Evolutionary conservation across 2,888 invertebrate species (phyloP), one percentile per base, ranked within the genome.

Genomic region (Drosophila peninsularis): DNA sequence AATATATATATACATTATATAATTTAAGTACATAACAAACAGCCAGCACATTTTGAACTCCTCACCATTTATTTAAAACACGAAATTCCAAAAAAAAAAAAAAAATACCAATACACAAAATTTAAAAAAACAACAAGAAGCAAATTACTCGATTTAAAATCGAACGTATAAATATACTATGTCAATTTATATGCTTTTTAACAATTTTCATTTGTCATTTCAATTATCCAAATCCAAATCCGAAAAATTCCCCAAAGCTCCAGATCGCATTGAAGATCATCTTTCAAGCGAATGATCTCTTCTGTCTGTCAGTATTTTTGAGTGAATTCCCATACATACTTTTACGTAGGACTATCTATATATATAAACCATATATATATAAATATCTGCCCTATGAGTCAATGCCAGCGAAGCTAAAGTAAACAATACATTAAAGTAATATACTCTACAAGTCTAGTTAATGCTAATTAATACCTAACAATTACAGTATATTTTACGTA

Each of bases 161-260:
- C 71, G 52, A 71, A 36, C 56, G 14, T 2, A 30, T 30, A 36
- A n/a, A 50, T 37, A 55, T 39, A 56, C 54, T 37, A 57, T 39
- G 55, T 42, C 49, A 54, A 75, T 62, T 71, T 75, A 75, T 62
- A 60, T 68, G 75, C 75, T 75, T 75, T 72, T 75, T 75, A 75
- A 62, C 21, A 64, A 64, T 75, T 75, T 52, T 75, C 47, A 76
- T 75, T 75, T 75, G 58, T 68, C 75, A 76, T 75, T 58, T 56
- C 27, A 50, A 75, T 60, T 55, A 49, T 45, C 30, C 21, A 64
- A 62, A 49, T 41, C 42, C 19, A 34, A 37, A 27, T 36, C 9
- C n/a, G n/a, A 45, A 39, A 39, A 39, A 39, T 17, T 17, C 17
- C 39, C 17, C 41, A 45, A 21, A 49, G 49, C 53, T 67, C 45